Base-by-base conservation (phyloP, 2,888 invertebrate species). In the Hirudinaria manillensis region DNA sequence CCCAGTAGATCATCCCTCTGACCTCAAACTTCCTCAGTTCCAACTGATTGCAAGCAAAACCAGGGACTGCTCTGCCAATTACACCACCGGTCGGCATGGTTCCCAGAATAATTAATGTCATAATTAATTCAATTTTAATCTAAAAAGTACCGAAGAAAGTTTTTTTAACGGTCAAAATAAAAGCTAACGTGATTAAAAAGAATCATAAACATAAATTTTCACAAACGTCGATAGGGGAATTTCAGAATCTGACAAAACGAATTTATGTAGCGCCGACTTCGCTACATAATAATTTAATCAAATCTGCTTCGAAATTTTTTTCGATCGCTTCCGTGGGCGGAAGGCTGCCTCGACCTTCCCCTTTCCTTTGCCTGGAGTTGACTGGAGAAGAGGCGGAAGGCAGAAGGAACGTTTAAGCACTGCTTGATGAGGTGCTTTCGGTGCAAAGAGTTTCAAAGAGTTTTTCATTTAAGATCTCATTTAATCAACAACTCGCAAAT, bases 1-100 rank as follows among this genome's bases (percentile, higher is more conserved):
- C 1, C 75, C 80, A 7, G 77, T 80, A 29, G 77, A 80, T 29
- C 61, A 71, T 27, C 71, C 77, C 29, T 61, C n/a, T 7, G 73
- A 71, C 27, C 72, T 80, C 3, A 74, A 79, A 51, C 70, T 78
- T 61, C 80, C 80, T 24, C 78, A 80, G 76, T 80, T 80, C 56
- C 75, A 66, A 21, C 72, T 80, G 56, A 71, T 76, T 29, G 73
- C 76, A 36, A 73, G 73, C 53, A 71, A 77, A 19, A 70, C 70
- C 16, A 66, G 56, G 29, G 78, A 79, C 72, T 80, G 80, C 67
- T 78, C 78, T 24, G 76, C 77, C 66, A 79, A 78, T 66, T 80
- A 80, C 73, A 80, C 79, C 68, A 75, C 78, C 55, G 79, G 79
- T 79, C n/a, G 19, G 72, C 1, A 27, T 27, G 10, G 10, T n/a